Percentiles rank a stretch among this genome's conserved stretches.
These are phyloP conservation scores for Tinamus guttatus DNA, from an alignment of 2,113 vertebrate genomes.

Conservation along the genomic window DNA sequence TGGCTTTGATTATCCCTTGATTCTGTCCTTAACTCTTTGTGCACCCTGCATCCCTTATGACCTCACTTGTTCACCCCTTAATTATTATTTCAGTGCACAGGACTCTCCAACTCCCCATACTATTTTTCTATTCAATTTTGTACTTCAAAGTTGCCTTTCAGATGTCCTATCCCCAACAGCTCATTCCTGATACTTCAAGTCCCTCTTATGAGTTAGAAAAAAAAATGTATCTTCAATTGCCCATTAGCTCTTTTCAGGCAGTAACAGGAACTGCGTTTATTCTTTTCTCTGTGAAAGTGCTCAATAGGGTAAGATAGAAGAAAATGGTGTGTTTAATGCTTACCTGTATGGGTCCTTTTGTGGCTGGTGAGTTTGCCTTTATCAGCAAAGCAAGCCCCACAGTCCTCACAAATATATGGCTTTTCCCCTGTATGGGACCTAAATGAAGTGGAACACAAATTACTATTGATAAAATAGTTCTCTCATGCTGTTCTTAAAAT, in stretches of 20 bases:
- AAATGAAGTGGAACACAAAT: background rate
- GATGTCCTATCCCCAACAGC: background rate
- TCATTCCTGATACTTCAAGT: background rate
- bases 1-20: background rate
- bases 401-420: conserved; percentile 76
- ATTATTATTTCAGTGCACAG: background rate
- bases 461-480: background rate
- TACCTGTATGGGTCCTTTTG: conserved; percentile 78
- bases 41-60: background rate
- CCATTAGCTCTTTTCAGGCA: background rate
- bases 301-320: background rate
- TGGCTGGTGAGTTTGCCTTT: conserved; percentile 73
- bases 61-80: background rate
- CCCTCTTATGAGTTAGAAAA: background rate
- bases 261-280: background rate
- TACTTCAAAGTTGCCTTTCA: background rate
- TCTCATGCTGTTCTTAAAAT: background rate
- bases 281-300: background rate
- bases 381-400: conserved; percentile 68
- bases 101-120: background rate
- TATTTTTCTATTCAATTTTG: background rate
- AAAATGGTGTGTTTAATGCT: background rate
- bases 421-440: conserved; percentile 78
- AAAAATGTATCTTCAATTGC: background rate
- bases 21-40: background rate